Evolutionary conservation across 1,140 invertebrate species (phyloP), one percentile per base, ranked within the genome.

Genomic region (Leguminivora glycinivorella): DNA sequence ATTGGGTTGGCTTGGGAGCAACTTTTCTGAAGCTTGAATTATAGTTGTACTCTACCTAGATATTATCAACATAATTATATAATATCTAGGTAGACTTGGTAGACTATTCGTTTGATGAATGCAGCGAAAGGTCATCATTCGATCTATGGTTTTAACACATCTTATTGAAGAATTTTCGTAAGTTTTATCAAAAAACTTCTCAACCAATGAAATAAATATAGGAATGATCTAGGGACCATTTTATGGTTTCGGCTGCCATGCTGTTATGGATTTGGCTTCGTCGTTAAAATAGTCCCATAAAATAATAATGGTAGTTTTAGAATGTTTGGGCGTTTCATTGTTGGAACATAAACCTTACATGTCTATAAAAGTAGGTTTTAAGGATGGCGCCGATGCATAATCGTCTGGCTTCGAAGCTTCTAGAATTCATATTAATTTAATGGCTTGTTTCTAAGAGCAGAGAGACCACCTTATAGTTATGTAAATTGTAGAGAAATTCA

Each of bases 301-400:
- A 63, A 63, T 63, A 63, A 63, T 63, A 63, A 63, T 63, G 58
- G 58, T 63, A 63, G 58, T 63, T 63, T 60, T 29, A 63, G 58
- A 63, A 63, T 63, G 58, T 63, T 63, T 31, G 58, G 26, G 7
- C 26, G 58, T 63, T 63, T 63, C 58, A 63, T 63, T 63, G 58
- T 63, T 63, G 58, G 58, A 63, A 63, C 58, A 29, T 63, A 63
- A 63, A 63, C 58, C 26, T 63, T 10, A 63, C 58, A 63, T 63
- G 26, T 63, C 58, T 63, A 63, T 63, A 63, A 63, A 29, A 63
- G 25, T 63, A 63, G 58, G n/a, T 63, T 63, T 63, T 63, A 63
- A 63, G 58, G 25, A 63, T 63, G 58, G 58, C 58, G 58, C 58
- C 58, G 19, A 0, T 63, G 26, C 58, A 63, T 34, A 34, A 29